Evolutionary conservation across 2,113 vertebrate genomes (phyloP).

Genomic region (Oryzias javanicus): DNA sequence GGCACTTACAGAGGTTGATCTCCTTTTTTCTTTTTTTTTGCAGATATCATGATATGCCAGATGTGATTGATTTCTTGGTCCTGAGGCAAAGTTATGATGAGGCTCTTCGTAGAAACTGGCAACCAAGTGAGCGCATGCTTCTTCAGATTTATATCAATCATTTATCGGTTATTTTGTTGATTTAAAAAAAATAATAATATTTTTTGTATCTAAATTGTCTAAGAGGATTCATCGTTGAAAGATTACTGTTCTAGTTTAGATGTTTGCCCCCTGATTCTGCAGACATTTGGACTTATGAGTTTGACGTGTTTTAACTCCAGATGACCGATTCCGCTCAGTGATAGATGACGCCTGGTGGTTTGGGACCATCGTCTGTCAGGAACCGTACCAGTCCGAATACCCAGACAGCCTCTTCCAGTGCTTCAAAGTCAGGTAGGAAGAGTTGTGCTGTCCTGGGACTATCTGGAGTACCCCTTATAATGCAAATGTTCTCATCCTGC

Average conservation of each 20-base stretch:
- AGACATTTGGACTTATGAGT: not conserved
- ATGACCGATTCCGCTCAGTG: constrained; percentile 91
- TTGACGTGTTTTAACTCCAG: constrained; percentile 59
- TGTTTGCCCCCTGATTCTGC: too few relatives aligned
- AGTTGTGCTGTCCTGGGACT: not conserved
- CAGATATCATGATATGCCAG: constrained; percentile 98
- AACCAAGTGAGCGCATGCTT: constrained; percentile 78
- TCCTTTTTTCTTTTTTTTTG: constrained; percentile 9
- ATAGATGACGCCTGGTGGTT: constrained; percentile 99
- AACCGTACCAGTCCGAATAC: constrained; percentile 90
- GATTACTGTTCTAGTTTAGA: too few relatives aligned
- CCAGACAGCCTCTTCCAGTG: constrained; percentile 97
- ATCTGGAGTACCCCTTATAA: too few relatives aligned
- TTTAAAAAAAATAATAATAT: too few relatives aligned
- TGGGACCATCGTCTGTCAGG: constrained; percentile 92
- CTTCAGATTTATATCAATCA: not conserved
- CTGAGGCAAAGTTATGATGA: constrained; percentile 93
- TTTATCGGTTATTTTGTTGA: not conserved
- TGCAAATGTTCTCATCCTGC: too few relatives aligned
- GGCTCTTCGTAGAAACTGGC: constrained; percentile 89
- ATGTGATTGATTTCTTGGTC: constrained; percentile 97
- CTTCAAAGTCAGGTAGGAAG: constrained; percentile 88
- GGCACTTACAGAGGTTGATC: not conserved
- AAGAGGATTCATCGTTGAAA: too few relatives aligned
- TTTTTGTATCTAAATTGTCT: too few relatives aligned